These are phyloP conservation scores for Cavia aperea DNA, from an alignment of 2,113 vertebrate genomes.

Conservation along the genomic window DNA sequence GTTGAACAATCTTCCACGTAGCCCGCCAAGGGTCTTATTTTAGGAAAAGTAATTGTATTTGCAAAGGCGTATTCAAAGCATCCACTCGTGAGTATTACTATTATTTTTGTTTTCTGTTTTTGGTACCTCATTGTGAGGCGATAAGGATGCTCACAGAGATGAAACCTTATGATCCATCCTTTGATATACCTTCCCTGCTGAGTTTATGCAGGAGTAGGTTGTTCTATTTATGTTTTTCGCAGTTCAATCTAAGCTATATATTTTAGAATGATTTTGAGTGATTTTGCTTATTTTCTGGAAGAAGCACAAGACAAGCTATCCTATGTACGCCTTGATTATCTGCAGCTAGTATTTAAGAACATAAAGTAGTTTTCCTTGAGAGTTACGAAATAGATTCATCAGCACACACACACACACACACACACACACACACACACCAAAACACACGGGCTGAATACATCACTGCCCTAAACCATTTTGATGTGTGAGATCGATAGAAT, in stretches of 20 bases:
- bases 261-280: background rate
- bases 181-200: accelerated
- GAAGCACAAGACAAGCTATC: too few relatives aligned
- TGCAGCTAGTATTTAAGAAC: background rate
- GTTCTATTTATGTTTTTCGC: background rate
- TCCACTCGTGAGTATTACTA: too few relatives aligned
- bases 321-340: accelerated
- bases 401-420: background rate
- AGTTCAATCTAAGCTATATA: background rate
- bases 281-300: slow-evolving; percentile 15
- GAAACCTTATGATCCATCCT: accelerated
- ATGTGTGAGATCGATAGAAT: background rate
- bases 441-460: background rate
- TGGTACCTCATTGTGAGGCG: background rate
- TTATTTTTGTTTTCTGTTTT: too few relatives aligned
- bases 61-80: accelerated
- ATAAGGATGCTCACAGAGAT: accelerated
- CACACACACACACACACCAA: background rate
- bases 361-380: background rate
- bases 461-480: background rate
- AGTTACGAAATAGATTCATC: background rate
- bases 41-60: background rate
- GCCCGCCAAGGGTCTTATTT: too few relatives aligned
- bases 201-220: background rate
- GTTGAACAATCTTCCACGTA: accelerated